These are phyloP conservation scores for Varanus komodoensis DNA, from an alignment of 2,113 vertebrate genomes.

Conservation along the genomic window DNA sequence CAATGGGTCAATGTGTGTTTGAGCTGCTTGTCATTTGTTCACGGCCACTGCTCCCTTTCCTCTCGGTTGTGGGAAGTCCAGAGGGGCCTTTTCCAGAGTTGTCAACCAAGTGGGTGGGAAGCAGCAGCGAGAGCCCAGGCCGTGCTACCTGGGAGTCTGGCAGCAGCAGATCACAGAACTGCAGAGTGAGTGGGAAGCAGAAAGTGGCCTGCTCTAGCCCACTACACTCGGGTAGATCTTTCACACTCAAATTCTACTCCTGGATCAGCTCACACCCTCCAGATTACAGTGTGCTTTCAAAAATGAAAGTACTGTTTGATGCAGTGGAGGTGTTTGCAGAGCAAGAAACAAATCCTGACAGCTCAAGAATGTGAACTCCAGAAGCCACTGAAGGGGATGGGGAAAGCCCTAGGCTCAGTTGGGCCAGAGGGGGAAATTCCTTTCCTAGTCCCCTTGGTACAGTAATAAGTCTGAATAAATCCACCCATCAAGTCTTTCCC, in stretches of 20 bases:
- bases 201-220: background rate
- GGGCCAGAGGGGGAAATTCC: background rate
- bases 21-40: slow-evolving; percentile 59
- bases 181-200: background rate
- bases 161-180: background rate
- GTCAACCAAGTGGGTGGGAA: slow-evolving; percentile 13
- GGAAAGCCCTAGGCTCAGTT: background rate
- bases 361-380: background rate
- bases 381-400: background rate
- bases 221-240: background rate
- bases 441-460: background rate
- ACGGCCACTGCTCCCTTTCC: slow-evolving; percentile 21
- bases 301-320: background rate
- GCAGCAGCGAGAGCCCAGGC: background rate
- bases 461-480: background rate
- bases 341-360: no score
- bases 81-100: slow-evolving; percentile 17
- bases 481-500: background rate
- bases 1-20: slow-evolving; percentile 48
- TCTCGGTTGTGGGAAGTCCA: slow-evolving; percentile 44
- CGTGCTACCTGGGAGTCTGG: background rate
- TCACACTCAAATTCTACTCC: background rate
- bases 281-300: background rate
- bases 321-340: background rate
- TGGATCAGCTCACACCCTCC: background rate